A percentile compares a stretch with the other conserved stretches of the same genome.
phyloP scores from a whole-genome alignment of 2,113 vertebrate species.

The Phainopepla nitens region DNA sequence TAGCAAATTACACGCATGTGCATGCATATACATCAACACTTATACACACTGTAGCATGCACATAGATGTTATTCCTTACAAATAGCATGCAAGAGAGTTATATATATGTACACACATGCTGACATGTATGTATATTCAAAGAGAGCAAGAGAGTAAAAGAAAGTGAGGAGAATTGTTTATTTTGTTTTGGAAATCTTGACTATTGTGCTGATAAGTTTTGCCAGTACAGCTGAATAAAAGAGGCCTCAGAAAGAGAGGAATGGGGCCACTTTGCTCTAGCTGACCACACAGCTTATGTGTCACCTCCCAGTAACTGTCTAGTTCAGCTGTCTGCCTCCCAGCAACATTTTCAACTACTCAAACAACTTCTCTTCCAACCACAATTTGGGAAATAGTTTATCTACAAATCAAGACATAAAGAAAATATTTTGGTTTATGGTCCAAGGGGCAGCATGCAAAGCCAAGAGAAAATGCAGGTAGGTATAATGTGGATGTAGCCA shows the following conservation, averaged over 20 bases:
- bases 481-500: neutral
- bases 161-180: neutral
- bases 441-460: neutral
- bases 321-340: neutral
- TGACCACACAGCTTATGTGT: neutral
- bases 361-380: neutral
- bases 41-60: neutral
- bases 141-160: neutral
- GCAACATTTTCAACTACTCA: neutral
- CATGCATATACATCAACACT: neutral
- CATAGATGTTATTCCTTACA: neutral
- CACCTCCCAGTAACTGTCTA: neutral
- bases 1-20: neutral
- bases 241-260: neutral
- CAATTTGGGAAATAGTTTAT: neutral
- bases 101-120: neutral
- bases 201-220: neutral
- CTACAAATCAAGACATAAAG: neutral
- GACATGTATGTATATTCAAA: neutral
- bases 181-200: neutral
- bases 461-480: neutral
- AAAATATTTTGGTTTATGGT: neutral
- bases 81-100: neutral
- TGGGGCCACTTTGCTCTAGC: neutral
- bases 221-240: neutral